These are phyloP conservation scores for Prunella himalayana DNA, from an alignment of 2,113 vertebrate species.

Conservation along the genomic window DNA sequence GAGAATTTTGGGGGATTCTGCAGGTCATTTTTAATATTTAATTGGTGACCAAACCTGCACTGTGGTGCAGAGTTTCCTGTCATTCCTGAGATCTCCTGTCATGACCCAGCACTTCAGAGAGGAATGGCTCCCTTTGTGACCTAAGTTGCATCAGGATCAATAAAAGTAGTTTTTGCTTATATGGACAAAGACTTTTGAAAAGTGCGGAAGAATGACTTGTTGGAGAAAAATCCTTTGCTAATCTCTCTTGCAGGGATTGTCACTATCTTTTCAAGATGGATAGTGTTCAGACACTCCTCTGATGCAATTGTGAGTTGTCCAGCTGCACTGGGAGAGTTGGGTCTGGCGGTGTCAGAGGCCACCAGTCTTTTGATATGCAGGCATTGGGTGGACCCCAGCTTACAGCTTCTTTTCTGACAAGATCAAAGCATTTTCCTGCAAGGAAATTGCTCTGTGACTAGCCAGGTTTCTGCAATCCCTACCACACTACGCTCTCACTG, in stretches of 20 bases:
- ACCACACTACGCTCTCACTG: background rate
- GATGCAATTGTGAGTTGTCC: background rate
- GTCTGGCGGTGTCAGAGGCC: background rate
- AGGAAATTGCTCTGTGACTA: background rate
- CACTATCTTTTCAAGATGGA: background rate
- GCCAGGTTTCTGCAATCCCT: background rate
- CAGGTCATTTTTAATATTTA: background rate
- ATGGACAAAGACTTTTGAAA: background rate
- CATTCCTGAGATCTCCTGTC: background rate
- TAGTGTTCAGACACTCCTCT: background rate
- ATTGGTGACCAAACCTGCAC: background rate
- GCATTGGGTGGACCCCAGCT: background rate
- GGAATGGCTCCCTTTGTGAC: background rate
- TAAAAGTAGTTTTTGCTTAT: background rate
- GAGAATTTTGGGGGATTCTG: background rate
- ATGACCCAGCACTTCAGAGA: background rate
- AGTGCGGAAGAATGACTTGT: background rate
- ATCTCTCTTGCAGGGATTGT: background rate
- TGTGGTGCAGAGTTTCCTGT: background rate
- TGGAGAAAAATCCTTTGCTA: background rate
- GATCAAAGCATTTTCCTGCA: background rate
- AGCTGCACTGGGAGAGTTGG: fast-evolving
- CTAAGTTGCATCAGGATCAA: background rate
- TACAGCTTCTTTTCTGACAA: background rate
- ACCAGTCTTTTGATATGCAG: background rate